Evolutionary conservation across 2,113 vertebrate genomes (phyloP).

Genomic region (Dipodomys ordii): DNA sequence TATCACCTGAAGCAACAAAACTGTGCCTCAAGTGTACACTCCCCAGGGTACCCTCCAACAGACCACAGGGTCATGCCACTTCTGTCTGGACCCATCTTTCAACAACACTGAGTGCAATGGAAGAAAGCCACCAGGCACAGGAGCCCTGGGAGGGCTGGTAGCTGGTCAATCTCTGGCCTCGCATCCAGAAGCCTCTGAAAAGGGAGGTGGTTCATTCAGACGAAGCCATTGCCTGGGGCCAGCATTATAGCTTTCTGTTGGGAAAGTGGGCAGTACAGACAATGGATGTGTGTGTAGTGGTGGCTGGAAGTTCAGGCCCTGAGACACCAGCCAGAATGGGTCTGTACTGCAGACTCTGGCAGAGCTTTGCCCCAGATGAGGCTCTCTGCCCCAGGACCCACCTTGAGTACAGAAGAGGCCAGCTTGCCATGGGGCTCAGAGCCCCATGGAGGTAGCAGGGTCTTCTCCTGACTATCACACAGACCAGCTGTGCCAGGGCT

Average conservation of each 20-base stretch:
- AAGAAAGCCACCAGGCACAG: background rate
- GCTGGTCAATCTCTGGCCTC: background rate
- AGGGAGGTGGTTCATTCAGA: background rate
- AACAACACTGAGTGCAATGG: accelerated
- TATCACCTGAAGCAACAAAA: no score
- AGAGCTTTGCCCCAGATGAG: background rate
- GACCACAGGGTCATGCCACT: background rate
- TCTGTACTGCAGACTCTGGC: accelerated
- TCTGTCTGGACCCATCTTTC: background rate
- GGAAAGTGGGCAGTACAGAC: background rate
- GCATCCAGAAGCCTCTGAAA: background rate
- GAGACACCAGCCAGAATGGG: background rate
- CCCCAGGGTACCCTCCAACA: no score
- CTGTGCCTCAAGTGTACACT: no score
- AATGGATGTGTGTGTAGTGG: accelerated
- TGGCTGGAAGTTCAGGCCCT: background rate
- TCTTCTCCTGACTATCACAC: background rate
- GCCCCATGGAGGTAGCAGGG: accelerated
- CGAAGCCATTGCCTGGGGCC: background rate
- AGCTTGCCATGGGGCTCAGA: background rate
- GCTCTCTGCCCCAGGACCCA: background rate
- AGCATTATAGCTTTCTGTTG: background rate
- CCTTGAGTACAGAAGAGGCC: background rate
- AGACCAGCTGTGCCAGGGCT: no score
- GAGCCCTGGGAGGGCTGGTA: background rate